Conservation (phyloP, 2,888 invertebrate genomes). For the Lithophane socia region DNA sequence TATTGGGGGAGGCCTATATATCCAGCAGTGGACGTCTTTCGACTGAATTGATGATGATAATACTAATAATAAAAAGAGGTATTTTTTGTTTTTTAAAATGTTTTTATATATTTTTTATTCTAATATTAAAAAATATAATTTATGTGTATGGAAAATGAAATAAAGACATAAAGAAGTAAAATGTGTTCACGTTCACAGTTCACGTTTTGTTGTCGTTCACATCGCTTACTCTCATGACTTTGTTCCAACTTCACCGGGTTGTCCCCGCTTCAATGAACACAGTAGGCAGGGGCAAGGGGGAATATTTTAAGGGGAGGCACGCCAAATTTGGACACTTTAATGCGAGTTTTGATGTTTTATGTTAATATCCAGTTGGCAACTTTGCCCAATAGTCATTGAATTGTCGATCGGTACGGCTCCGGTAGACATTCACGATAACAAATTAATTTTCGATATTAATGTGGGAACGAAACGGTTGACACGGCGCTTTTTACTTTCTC, state of each 20-base stretch:
- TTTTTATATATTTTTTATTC: too few relatives aligned
- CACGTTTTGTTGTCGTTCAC: not conserved
- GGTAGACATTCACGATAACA: slow-evolving; percentile 64
- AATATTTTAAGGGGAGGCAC: slow-evolving; percentile 79
- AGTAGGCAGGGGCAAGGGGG: slow-evolving; percentile 76
- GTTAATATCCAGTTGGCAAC: slow-evolving; percentile 85
- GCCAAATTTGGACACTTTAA: slow-evolving; percentile 88
- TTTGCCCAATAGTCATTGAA: slow-evolving; percentile 83
- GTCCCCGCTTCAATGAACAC: slow-evolving; percentile 78
- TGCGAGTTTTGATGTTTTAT: slow-evolving; percentile 90
- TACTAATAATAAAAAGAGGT: too few relatives aligned
- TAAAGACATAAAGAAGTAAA: too few relatives aligned
- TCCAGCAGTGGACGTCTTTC: too few relatives aligned
- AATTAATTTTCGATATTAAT: slow-evolving; percentile 70
- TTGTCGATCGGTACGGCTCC: slow-evolving; percentile 66
- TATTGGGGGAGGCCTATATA: too few relatives aligned
- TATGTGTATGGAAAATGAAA: too few relatives aligned
- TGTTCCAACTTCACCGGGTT: slow-evolving; percentile 65
- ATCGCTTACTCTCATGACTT: slow-evolving; percentile 60
- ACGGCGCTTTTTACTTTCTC: slow-evolving; percentile 29
- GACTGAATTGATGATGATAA: too few relatives aligned
- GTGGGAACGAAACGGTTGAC: slow-evolving; percentile 32
- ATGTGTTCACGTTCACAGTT: too few relatives aligned
- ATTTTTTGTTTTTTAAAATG: too few relatives aligned
- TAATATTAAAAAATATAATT: too few relatives aligned